Conservation (phyloP, 2,888 invertebrate species). For the Toxonevra muliebris region DNA sequence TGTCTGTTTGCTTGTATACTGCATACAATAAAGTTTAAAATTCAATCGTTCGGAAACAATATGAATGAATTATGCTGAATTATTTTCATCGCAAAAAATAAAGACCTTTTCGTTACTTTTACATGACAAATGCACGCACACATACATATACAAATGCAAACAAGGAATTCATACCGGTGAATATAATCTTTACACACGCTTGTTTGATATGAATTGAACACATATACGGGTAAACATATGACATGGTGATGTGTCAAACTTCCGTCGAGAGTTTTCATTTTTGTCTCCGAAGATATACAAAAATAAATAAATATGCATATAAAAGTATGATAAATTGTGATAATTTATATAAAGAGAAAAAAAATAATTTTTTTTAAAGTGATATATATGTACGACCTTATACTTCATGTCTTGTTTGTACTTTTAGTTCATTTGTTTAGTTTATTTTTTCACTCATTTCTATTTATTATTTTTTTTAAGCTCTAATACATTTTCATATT, state of each 20-base stretch:
- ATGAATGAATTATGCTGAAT: slow-evolving; percentile 46
- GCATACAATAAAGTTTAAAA: slow-evolving; percentile 41
- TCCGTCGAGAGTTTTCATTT: too few relatives aligned
- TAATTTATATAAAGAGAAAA: too few relatives aligned
- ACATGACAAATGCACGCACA: neutral
- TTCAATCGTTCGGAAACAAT: slow-evolving; percentile 50
- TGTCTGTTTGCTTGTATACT: neutral
- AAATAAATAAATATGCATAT: too few relatives aligned
- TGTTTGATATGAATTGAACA: neutral
- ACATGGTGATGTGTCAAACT: neutral
- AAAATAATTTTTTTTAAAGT: too few relatives aligned
- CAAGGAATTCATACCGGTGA: neutral
- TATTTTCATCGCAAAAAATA: neutral
- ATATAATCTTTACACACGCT: neutral
- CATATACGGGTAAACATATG: neutral
- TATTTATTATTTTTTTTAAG: too few relatives aligned
- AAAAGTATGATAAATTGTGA: too few relatives aligned
- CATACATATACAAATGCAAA: neutral
- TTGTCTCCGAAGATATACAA: too few relatives aligned
- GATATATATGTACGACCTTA: too few relatives aligned
- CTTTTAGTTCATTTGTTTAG: too few relatives aligned
- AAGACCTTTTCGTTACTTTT: neutral
- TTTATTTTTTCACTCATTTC: too few relatives aligned
- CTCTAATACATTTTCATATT: too few relatives aligned
- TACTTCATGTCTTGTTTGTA: too few relatives aligned